Conservation (phyloP, 2,113 vertebrate genomes). For the Perca schrenkii region DNA sequence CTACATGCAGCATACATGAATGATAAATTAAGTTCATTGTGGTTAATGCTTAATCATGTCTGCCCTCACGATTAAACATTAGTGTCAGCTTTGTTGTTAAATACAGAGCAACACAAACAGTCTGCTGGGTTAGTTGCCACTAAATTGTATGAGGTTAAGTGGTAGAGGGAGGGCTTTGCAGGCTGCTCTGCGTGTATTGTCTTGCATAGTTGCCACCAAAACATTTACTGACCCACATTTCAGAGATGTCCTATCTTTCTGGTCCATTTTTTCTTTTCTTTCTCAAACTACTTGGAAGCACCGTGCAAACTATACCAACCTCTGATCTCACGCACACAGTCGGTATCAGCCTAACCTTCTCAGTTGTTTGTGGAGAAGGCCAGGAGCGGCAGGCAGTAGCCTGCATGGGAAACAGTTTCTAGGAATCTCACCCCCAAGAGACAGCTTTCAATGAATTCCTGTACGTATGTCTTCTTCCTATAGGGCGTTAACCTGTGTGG, state of each 20-base stretch:
- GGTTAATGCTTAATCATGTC: not conserved
- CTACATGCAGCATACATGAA: not conserved
- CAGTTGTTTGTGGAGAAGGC: slow-evolving; percentile 49
- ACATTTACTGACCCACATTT: slow-evolving; percentile 69
- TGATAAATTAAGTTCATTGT: not conserved
- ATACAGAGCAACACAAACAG: not conserved
- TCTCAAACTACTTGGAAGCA: slow-evolving; percentile 1
- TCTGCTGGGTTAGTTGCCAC: slow-evolving; percentile 20
- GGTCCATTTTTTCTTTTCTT: not conserved
- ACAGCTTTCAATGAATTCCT: slow-evolving; percentile 35
- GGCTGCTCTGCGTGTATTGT: slow-evolving; percentile 53
- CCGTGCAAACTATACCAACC: slow-evolving; percentile 8
- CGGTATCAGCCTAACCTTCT: slow-evolving; percentile 31
- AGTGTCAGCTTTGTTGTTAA: slow-evolving; percentile 26
- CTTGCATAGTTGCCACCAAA: slow-evolving; percentile 54
- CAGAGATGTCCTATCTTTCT: slow-evolving; percentile 31
- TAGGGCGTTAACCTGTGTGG: not conserved
- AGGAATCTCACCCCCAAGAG: slow-evolving; percentile 28
- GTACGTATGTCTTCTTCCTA: not conserved
- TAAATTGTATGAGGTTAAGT: not conserved
- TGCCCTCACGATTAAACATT: not conserved
- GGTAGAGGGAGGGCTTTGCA: slow-evolving; percentile 10
- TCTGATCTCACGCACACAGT: not conserved
- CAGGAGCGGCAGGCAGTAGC: slow-evolving; percentile 11
- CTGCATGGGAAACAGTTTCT: slow-evolving; percentile 17